Percentiles rank a stretch among this genome's conserved stretches.
Evolutionary conservation across 2,888 invertebrate species (phyloP).

Genomic region (Spisula solida): DNA sequence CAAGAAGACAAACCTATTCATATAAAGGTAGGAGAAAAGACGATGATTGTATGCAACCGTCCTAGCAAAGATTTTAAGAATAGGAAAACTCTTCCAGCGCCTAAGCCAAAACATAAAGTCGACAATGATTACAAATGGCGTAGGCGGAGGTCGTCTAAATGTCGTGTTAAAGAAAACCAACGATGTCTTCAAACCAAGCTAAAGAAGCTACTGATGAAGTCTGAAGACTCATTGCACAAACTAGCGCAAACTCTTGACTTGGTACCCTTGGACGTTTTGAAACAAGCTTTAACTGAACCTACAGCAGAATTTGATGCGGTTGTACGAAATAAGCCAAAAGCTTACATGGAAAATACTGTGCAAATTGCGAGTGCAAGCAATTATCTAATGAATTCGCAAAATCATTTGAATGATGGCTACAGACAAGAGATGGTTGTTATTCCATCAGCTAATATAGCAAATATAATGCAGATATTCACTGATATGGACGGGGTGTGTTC

Average conservation of each 20-base stretch:
- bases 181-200: constrained; percentile 18
- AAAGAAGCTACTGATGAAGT: constrained; percentile 19
- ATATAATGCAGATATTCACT: constrained; percentile 47
- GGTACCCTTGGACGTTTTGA: constrained; percentile 13
- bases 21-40: constrained; percentile 28
- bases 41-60: constrained; percentile 11
- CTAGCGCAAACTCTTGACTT: constrained; percentile 24
- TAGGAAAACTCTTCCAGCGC: constrained; percentile 42
- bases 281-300: background rate
- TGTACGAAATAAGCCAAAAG: background rate
- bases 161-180: background rate
- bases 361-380: background rate
- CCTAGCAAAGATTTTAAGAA: background rate
- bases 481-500: background rate
- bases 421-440: background rate
- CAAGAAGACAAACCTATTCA: background rate
- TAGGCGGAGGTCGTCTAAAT: constrained; percentile 7
- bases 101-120: constrained; percentile 24
- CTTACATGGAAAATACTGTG: background rate
- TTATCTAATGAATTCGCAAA: background rate
- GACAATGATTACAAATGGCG: constrained; percentile 9
- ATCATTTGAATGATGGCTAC: background rate
- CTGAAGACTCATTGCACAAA: constrained; percentile 22
- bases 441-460: constrained; percentile 16
- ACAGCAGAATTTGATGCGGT: background rate